Base-by-base conservation (phyloP, 2,113 vertebrate species). In the Prochilodus magdalenae region DNA sequence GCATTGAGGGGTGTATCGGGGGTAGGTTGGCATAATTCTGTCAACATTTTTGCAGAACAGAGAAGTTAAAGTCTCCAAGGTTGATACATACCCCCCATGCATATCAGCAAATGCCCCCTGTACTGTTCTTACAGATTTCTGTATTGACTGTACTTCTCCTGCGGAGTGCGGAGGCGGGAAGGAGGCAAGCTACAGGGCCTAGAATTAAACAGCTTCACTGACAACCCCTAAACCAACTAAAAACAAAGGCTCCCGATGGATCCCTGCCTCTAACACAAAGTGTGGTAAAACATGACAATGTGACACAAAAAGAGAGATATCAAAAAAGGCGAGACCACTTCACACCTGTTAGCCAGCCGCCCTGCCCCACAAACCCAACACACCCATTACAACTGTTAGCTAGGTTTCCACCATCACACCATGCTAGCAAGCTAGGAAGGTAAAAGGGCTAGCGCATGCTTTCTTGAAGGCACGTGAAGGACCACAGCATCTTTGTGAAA, bases 11-110 rank as follows among this genome's bases (percentile, higher is more conserved):
- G 12, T 10, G 24, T 66, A 30, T 60, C 29, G 33, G 20, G 18
- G 44, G 26, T 0, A 59, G n/a, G 66, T 13, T 57, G 33, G 15
- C 60, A 79, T 57, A 69, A 65, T 79, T 79, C 51, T 30, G 71
- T 74, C 76, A 30, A 20, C 16, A 82, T 8, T 27, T 29, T 2
- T 44, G 51, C 62, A 78, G 60, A 79, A 49, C 51, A 57, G 30
- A 71, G 20, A 22, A 59, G 55, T 24, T 44, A 18, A 70, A 44
- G 11, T 70, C 33, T 24, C 33, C 33, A 40, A 44, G 40, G 40
- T 44, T 70, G 20, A 70, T 44, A 36, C 22, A 10, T 40, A 6
- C 20, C 20, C 65, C 30, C 33, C 18, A 36, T 36, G 65, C n/a
- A 60, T 67, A 40, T 67, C 16, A 67, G 65, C 24, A 67, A 67